Evolutionary conservation across 1,140 invertebrate genomes (phyloP), one percentile per base, ranked within the genome.

Genomic region (Apis dorsata): DNA sequence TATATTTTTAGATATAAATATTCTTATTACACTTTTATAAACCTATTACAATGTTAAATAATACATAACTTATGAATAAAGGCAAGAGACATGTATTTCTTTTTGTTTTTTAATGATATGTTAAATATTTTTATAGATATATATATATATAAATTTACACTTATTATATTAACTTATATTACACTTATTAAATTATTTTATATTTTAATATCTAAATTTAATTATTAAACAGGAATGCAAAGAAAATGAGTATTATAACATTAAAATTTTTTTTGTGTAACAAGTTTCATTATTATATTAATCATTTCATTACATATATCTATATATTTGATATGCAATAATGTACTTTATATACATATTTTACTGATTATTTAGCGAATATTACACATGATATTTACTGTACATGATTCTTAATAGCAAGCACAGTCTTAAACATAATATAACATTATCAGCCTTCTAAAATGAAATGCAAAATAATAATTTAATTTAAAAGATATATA

Each of bases 21-120:
- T 81, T 59, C 10, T 24, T 71, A 76, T 80, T 19, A 49, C 53
- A 70, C 15, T 71, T 77, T 77, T 62, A 81, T 73, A 73, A 83
- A 57, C 55, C 24, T 44, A 66, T 17, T 79, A 84, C 28, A 68
- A 28, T 63, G 7, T 73, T 79, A 84, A 66, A 79, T 76, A 75
- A 84, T 59, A 73, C 34, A 34, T 34, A 71, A 76, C 59, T 71
- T 71, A 76, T 70, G 13, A 76, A 44, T 55, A 76, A 59, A 75
- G 66, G 57, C 72, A 85, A 81, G 66, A 44, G 21, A 65, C 75
- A 65, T 68, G 74, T 15, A 74, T 21, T 80, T 63, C 7, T 57
- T 68, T 60, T 62, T 60, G 63, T 59, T 75, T 62, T 44, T 81
- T 63, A 71, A 71, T 62, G 83, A 85, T 85, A 85, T 81, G 79